A percentile compares a stretch with the other conserved stretches of the same genome.
These are phyloP conservation scores for Myotis brandtii DNA, from an alignment of 2,113 vertebrate species.

Conservation along the genomic window DNA sequence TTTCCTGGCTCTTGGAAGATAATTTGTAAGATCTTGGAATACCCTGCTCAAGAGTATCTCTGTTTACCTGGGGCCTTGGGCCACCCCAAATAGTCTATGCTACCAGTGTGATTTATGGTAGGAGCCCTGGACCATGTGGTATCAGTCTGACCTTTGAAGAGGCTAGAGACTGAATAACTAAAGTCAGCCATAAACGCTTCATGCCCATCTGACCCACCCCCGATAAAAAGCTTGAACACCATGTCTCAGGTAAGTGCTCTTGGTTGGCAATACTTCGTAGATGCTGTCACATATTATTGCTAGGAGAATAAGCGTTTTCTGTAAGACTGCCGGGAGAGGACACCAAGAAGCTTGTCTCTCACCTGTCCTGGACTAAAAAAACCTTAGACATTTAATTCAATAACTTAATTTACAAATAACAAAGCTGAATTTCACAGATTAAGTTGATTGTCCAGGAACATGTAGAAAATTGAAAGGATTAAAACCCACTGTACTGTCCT, in stretches of 20 bases:
- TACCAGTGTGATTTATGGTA: slow-evolving; percentile 38
- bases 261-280: neutral
- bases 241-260: neutral
- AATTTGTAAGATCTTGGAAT: neutral
- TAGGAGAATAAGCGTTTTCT: neutral
- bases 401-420: slow-evolving; percentile 35
- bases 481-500: slow-evolving; percentile 22
- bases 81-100: neutral
- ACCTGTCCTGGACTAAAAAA: neutral
- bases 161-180: neutral
- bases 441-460: slow-evolving; percentile 20
- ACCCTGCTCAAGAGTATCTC: neutral
- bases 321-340: neutral
- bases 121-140: neutral
- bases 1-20: neutral
- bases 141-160: neutral
- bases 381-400: slow-evolving; percentile 27
- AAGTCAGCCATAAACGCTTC: neutral
- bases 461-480: neutral
- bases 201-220: neutral
- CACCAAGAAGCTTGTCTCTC: neutral
- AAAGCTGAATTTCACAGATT: slow-evolving; percentile 43
- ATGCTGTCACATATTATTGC: neutral
- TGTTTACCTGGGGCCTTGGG: neutral
- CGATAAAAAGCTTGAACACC: neutral